Evolutionary conservation across 2,888 invertebrate genomes (phyloP).

Genomic region (Dolichomitus sp.): DNA sequence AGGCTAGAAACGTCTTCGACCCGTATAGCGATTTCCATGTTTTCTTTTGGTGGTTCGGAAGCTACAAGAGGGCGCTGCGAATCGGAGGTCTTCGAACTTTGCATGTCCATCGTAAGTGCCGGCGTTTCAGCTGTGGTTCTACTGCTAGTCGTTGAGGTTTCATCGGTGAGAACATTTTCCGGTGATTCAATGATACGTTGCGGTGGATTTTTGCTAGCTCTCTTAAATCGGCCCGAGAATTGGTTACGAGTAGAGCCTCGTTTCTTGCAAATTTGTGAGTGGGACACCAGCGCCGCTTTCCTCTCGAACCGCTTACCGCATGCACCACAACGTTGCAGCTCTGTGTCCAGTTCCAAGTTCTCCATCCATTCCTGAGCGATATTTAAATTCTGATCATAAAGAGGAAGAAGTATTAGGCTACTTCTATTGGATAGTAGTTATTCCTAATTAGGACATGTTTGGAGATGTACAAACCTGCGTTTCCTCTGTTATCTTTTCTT

Average conservation of each 20-base stretch:
- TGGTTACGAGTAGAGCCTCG: constrained; percentile 85
- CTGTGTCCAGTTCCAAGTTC: constrained; percentile 89
- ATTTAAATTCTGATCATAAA: constrained; percentile 11
- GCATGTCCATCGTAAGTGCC: neutral
- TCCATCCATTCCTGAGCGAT: constrained; percentile 88
- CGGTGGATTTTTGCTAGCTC: constrained; percentile 63
- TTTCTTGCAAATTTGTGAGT: constrained; percentile 90
- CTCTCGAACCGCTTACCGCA: constrained; percentile 92
- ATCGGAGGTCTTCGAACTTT: neutral
- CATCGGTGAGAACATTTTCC: neutral
- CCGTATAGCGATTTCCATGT: constrained; percentile 69
- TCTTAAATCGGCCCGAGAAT: constrained; percentile 72
- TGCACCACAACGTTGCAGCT: constrained; percentile 89
- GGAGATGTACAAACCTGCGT: constrained; percentile 73
- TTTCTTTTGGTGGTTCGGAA: constrained; percentile 14
- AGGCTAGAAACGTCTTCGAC: constrained; percentile 74
- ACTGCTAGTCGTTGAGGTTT: neutral
- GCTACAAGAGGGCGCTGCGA: constrained; percentile 16
- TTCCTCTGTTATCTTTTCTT: constrained; percentile 71
- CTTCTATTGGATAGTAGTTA: neutral
- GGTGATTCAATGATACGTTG: constrained; percentile 22
- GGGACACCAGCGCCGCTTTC: constrained; percentile 91
- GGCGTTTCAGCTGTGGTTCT: no score
- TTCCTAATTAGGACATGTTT: constrained; percentile 54
- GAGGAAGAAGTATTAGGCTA: neutral